A percentile compares a stretch with the other conserved stretches of the same genome.
phyloP scores from a whole-genome alignment of 2,113 vertebrate genomes.

The Ailuropoda melanoleuca region DNA sequence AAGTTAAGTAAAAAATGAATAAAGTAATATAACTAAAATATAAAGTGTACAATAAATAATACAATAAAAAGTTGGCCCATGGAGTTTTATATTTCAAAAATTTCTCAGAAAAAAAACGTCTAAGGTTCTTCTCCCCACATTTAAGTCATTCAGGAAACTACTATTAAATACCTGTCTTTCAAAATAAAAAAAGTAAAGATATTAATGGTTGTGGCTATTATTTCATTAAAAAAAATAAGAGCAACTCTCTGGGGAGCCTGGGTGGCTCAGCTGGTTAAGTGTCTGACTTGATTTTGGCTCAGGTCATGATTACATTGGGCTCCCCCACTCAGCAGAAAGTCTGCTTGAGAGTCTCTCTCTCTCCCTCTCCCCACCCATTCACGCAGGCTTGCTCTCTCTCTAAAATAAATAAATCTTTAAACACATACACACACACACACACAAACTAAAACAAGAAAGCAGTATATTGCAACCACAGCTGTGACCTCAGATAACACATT shows the following conservation, averaged over 20 bases:
- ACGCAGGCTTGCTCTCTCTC: neutral
- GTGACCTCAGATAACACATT: neutral
- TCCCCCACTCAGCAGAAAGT: neutral
- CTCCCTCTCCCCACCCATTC: neutral
- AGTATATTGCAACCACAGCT: neutral
- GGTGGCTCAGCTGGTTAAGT: neutral
- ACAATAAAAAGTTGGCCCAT: neutral
- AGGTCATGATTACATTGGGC: neutral
- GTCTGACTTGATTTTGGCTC: neutral
- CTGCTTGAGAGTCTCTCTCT: neutral
- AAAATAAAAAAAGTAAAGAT: neutral
- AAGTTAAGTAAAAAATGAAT: neutral
- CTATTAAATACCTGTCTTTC: neutral
- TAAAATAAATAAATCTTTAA: neutral
- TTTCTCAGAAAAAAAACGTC: neutral
- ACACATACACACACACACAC: neutral
- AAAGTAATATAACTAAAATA: neutral
- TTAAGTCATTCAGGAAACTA: neutral
- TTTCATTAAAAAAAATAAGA: neutral
- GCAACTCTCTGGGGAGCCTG: neutral
- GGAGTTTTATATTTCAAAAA: neutral
- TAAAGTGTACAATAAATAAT: neutral
- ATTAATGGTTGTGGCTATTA: neutral
- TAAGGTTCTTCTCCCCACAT: neutral
- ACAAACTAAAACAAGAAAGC: neutral